phyloP scores from a whole-genome alignment of 2,797 vertebrate genomes.

The Coccyzus lansbergi region DNA sequence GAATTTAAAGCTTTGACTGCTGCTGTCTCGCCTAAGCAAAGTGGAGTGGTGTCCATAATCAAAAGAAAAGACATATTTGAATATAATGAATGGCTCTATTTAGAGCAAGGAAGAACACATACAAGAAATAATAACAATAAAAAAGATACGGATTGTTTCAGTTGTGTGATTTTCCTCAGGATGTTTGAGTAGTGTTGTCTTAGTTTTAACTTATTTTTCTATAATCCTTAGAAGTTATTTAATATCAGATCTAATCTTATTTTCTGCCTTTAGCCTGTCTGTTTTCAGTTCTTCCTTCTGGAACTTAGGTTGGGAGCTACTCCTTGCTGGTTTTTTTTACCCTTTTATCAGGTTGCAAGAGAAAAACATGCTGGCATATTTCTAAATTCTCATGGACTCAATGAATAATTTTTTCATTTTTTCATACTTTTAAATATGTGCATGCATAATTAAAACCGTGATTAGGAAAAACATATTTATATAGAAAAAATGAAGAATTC shows the following conservation, averaged over 20 bases:
- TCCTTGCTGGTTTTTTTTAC: neutral
- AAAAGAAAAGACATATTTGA: neutral
- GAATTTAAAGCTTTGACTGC: neutral
- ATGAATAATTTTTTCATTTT: neutral
- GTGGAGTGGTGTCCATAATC: neutral
- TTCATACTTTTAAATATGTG: constrained; percentile 1
- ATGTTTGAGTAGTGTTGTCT: constrained; percentile 16
- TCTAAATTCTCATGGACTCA: constrained; percentile 24
- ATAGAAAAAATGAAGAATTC: neutral
- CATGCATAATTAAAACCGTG: neutral
- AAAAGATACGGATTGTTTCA: neutral
- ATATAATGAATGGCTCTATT: neutral
- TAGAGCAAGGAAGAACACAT: neutral
- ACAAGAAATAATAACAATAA: constrained; percentile 1
- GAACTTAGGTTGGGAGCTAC: constrained; percentile 3
- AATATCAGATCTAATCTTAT: neutral
- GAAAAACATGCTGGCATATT: neutral
- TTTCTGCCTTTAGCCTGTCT: constrained; percentile 19
- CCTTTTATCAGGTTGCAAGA: neutral
- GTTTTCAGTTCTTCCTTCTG: neutral
- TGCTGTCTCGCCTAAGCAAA: neutral
- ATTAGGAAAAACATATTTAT: constrained; percentile 11
- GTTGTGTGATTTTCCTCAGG: constrained; percentile 22
- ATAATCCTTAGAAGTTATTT: constrained; percentile 17
- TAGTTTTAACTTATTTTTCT: constrained; percentile 44